Evolutionary conservation across 1,140 invertebrate species (phyloP).

Genomic region (Araneus ventricosus): DNA sequence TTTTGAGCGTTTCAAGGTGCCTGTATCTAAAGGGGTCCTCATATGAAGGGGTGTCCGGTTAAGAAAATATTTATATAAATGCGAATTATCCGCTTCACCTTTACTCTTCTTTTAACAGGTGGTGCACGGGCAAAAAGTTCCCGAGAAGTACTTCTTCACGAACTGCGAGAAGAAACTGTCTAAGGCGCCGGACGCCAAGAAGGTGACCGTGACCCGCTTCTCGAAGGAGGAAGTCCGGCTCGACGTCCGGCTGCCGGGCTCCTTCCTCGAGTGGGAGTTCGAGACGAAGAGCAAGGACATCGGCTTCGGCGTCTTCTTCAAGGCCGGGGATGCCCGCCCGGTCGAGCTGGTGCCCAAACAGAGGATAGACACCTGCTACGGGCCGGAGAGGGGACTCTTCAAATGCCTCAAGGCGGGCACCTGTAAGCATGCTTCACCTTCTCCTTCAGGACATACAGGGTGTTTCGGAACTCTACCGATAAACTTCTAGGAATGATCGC

Average conservation of each 20-base stretch:
- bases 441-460: too few relatives aligned
- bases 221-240: not conserved
- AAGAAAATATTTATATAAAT: too few relatives aligned
- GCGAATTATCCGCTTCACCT: too few relatives aligned
- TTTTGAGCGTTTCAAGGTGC: too few relatives aligned
- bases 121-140: constrained; percentile 88
- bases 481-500: too few relatives aligned
- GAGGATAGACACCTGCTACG: constrained; percentile 36
- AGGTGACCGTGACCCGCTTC: not conserved
- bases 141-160: constrained; percentile 86
- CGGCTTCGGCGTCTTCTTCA: constrained; percentile 18
- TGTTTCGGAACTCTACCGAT: too few relatives aligned
- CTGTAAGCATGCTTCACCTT: constrained; percentile 61
- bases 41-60: too few relatives aligned
- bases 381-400: constrained; percentile 23
- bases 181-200: not conserved
- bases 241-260: not conserved
- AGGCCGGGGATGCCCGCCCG: not conserved
- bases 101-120: constrained; percentile 81
- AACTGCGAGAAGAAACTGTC: not conserved
- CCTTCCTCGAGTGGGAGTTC: constrained; percentile 32
- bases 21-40: too few relatives aligned
- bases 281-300: constrained; percentile 41
- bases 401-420: constrained; percentile 39
- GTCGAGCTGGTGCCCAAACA: constrained; percentile 38